Base-by-base conservation (phyloP, 2,888 invertebrate species). In the Erpobdella octoculata region DNA sequence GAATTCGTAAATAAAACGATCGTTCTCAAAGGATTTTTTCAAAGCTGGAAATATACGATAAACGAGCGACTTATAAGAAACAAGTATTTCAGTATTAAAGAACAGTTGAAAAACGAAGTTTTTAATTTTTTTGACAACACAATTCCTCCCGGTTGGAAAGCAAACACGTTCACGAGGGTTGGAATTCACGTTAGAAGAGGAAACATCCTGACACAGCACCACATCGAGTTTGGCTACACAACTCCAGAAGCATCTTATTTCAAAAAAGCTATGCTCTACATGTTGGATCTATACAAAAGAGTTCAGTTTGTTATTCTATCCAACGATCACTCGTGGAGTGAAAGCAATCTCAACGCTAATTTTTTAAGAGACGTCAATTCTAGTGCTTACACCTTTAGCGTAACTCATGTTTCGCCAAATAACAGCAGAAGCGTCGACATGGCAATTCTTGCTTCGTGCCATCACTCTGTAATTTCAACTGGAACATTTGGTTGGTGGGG, bases 401-500 rank as follows among this genome's bases (percentile, higher is more conserved):
- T 62, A 33, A 1, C 15, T n/a, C 31, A 33, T 12, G 12, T 15
- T 41, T 62, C 62, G 31, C 28, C 31, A 12, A 33, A n/a, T 3
- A 79, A 80, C 67, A 78, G 81, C 12, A 83, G 82, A 74, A 74
- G 83, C 71, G 80, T 81, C 21, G 69, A 69, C n/a, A 58, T 69
- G 18, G 15, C 58, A 18, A 25, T 69, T 12, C 58, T 69, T 12
- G 69, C 79, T 0, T 75, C 74, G 12, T 79, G 81, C 75, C 78
- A 83, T 75, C 80, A 80, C 70, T 76, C 79, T 21, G 79, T 84
- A 38, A 79, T 83, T 70, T 78, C 78, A 1, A 75, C 81, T 1
- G 84, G 84, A 0, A 81, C 83, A 0, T 84, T 79, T 74, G 80
- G 81, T 12, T 84, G 84, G 84, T 84, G 84, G 84, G 80, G 79